phyloP scores from a whole-genome alignment of 2,797 vertebrate genomes.

The Hydrophis major region DNA sequence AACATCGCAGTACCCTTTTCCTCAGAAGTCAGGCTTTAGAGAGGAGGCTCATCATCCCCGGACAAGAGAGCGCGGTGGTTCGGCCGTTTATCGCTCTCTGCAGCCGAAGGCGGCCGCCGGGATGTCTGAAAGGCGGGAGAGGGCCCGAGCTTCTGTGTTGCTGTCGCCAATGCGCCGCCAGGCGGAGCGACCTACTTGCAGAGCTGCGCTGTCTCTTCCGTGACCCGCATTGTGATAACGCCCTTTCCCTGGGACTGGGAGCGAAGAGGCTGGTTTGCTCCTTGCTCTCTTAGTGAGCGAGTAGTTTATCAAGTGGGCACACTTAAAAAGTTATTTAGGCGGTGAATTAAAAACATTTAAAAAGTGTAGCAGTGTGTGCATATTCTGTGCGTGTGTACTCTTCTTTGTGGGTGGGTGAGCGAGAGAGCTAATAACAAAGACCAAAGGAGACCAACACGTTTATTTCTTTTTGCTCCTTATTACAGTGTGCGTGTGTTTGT shows the following conservation, averaged over 20 bases:
- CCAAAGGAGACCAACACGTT: background rate
- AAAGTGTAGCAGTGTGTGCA: background rate
- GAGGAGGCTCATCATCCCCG: too few species aligned
- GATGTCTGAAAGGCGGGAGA: background rate
- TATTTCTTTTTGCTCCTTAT: background rate
- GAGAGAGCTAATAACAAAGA: background rate
- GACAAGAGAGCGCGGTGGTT: background rate
- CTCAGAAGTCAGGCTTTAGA: background rate
- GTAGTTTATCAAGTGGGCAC: background rate
- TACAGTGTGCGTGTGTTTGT: background rate
- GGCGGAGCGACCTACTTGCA: background rate
- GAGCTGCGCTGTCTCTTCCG: too few species aligned
- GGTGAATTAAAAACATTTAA: background rate
- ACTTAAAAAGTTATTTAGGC: background rate
- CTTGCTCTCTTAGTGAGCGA: background rate
- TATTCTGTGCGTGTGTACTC: background rate
- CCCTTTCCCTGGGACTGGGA: background rate
- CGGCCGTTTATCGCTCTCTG: background rate
- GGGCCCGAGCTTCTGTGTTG: background rate
- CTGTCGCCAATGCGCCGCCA: background rate
- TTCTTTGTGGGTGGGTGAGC: background rate
- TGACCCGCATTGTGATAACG: background rate
- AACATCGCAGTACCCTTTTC: too few species aligned
- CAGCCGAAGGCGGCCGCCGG: background rate
- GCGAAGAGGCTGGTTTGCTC: background rate